Evolutionary conservation across 2,888 invertebrate species (phyloP).

Genomic region (Myopa testacea): DNA sequence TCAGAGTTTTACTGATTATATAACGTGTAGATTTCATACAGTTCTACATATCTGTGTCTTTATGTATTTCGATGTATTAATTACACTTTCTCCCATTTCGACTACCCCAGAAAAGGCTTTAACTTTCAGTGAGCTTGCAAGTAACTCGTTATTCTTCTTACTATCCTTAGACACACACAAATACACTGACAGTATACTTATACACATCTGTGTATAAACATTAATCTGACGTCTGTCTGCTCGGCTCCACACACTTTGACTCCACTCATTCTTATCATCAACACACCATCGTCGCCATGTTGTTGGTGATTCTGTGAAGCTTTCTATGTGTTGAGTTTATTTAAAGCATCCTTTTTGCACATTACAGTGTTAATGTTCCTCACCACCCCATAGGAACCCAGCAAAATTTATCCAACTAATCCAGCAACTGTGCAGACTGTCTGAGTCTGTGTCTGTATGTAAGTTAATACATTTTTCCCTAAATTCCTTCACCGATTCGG

Average conservation of each 20-base stretch:
- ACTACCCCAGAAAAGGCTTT: slow-evolving; percentile 34
- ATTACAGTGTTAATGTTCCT: slow-evolving; percentile 66
- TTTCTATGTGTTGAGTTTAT: slow-evolving; percentile 33
- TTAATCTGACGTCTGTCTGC: slow-evolving; percentile 57
- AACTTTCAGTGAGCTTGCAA: slow-evolving; percentile 66
- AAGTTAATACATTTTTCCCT: not conserved
- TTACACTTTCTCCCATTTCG: slow-evolving; percentile 32
- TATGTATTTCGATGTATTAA: slow-evolving; percentile 5
- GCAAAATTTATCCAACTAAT: slow-evolving; percentile 44
- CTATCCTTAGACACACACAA: not conserved
- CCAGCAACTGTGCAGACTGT: not conserved
- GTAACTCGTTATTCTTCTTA: slow-evolving; percentile 50
- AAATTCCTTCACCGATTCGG: too few species aligned
- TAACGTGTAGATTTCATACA: not conserved
- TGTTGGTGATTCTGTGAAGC: slow-evolving; percentile 43
- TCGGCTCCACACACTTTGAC: slow-evolving; percentile 21
- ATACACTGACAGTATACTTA: slow-evolving; percentile 37
- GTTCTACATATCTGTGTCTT: not conserved
- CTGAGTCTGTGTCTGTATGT: slow-evolving; percentile 21
- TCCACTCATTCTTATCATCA: slow-evolving; percentile 41
- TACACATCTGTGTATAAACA: slow-evolving; percentile 50
- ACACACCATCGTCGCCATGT: slow-evolving; percentile 58
- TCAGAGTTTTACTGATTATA: not conserved
- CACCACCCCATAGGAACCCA: slow-evolving; percentile 63
- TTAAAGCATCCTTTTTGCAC: slow-evolving; percentile 60